Evolutionary conservation across 2,113 vertebrate species (phyloP).

Genomic region (Vicugna pacos): DNA sequence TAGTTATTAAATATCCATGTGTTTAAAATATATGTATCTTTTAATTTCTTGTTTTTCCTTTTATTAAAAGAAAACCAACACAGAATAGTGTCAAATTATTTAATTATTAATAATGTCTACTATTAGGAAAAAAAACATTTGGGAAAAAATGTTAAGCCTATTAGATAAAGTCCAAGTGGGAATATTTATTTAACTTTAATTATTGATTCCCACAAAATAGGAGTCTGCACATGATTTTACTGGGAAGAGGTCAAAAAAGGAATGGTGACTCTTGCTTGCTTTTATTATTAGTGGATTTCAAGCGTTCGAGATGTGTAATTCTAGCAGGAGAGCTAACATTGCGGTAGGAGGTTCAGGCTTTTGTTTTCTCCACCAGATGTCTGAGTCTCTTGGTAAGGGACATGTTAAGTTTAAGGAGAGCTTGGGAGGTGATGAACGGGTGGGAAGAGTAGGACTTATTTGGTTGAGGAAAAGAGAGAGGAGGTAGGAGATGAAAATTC

Average conservation of each 20-base stretch:
- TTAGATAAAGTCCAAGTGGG: background rate
- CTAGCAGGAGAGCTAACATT: background rate
- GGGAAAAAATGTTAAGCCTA: background rate
- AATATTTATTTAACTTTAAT: background rate
- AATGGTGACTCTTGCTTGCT: background rate
- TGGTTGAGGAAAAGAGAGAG: background rate
- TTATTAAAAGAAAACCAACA: background rate
- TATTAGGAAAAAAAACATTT: background rate
- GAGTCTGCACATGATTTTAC: background rate
- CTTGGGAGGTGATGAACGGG: background rate
- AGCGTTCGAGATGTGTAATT: background rate
- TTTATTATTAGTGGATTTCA: background rate
- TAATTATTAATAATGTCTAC: slow-evolving; percentile 1
- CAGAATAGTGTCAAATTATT: background rate
- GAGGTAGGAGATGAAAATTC: background rate
- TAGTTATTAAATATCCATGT: background rate
- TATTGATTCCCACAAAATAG: background rate
- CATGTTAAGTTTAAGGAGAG: background rate
- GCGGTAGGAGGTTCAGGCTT: background rate
- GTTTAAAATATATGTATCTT: background rate
- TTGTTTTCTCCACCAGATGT: background rate
- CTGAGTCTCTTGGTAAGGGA: background rate
- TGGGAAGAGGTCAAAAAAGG: background rate
- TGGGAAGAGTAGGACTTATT: background rate
- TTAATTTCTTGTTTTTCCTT: background rate